phyloP scores from a whole-genome alignment of 2,888 invertebrate species.

The Selenia dentaria region DNA sequence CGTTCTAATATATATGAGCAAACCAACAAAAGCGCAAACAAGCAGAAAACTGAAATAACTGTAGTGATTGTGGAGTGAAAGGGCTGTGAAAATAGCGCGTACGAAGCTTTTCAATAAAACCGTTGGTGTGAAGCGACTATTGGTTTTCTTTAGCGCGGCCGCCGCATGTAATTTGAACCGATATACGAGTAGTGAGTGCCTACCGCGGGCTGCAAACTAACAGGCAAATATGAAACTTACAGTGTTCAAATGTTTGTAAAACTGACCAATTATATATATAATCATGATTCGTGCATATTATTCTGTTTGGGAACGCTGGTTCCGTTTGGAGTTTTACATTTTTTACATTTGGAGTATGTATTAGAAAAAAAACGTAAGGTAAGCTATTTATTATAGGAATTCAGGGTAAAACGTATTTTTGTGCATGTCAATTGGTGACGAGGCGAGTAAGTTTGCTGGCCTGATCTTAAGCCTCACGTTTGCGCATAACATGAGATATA shows the following conservation, averaged over 20 bases:
- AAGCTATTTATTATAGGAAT: too few species aligned
- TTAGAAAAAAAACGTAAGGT: too few species aligned
- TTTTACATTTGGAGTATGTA: too few species aligned
- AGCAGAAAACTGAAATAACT: constrained; percentile 29
- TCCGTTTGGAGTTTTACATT: too few species aligned
- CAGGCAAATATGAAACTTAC: constrained; percentile 28
- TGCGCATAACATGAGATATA: too few species aligned
- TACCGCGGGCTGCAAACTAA: constrained; percentile 20
- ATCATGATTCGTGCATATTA: too few species aligned
- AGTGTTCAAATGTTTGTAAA: constrained; percentile 3
- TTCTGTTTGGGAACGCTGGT: too few species aligned
- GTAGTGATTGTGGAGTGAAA: constrained; percentile 57
- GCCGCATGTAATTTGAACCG: constrained; percentile 26
- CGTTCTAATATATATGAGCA: constrained; percentile 24
- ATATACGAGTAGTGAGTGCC: too few species aligned
- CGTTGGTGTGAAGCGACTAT: constrained; percentile 66
- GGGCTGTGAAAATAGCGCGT: constrained; percentile 54
- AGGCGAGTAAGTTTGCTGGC: too few species aligned
- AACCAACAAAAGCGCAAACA: constrained; percentile 44
- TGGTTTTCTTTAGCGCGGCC: constrained; percentile 62
- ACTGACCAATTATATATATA: not conserved
- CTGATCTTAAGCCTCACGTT: too few species aligned
- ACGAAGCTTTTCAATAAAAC: constrained; percentile 71
- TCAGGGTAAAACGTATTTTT: too few species aligned
- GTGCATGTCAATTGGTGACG: too few species aligned